Conservation (phyloP, 37 sponge, comb jelly and placozoan species). For the Beroe forskalii region DNA sequence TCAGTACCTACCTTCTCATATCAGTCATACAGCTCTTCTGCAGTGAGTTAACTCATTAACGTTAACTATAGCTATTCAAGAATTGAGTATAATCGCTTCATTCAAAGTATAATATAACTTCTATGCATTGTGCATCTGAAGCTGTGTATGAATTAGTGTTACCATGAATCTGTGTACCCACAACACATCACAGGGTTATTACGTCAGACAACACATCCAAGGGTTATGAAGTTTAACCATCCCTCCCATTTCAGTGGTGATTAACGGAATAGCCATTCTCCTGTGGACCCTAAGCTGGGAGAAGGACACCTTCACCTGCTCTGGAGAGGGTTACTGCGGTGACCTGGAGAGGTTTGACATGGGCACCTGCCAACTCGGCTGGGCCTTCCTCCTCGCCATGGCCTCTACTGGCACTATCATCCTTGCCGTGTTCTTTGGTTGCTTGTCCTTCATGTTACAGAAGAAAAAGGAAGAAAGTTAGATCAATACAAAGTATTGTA, state of each 20-base stretch:
- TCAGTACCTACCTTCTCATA: constrained; percentile 54
- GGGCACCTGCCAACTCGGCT: constrained; percentile 19
- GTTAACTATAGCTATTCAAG: too few relatives aligned
- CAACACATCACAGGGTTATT: too few relatives aligned
- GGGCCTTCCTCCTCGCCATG: constrained; percentile 53
- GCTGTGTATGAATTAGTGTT: too few relatives aligned
- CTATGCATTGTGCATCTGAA: too few relatives aligned
- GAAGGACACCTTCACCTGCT: constrained; percentile 3
- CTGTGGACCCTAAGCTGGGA: constrained; percentile 61
- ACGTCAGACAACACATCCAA: too few relatives aligned
- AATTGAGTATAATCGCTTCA: too few relatives aligned
- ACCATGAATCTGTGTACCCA: too few relatives aligned
- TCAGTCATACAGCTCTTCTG: constrained; percentile 52
- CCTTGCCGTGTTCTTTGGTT: constrained; percentile 15
- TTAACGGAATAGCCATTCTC: constrained; percentile 56
- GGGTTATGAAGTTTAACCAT: too few relatives aligned
- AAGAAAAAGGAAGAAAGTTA: constrained; percentile 45
- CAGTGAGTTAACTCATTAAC: constrained; percentile 5
- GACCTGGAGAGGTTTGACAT: background rate
- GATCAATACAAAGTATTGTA: too few relatives aligned
- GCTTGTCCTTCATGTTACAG: constrained; percentile 42
- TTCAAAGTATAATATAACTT: too few relatives aligned
- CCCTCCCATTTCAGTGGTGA: constrained; percentile 60
- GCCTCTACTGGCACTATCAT: constrained; percentile 53
- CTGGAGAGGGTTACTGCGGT: constrained; percentile 51